Base-by-base conservation (phyloP, 2,113 vertebrate genomes). In the Progne subis region DNA sequence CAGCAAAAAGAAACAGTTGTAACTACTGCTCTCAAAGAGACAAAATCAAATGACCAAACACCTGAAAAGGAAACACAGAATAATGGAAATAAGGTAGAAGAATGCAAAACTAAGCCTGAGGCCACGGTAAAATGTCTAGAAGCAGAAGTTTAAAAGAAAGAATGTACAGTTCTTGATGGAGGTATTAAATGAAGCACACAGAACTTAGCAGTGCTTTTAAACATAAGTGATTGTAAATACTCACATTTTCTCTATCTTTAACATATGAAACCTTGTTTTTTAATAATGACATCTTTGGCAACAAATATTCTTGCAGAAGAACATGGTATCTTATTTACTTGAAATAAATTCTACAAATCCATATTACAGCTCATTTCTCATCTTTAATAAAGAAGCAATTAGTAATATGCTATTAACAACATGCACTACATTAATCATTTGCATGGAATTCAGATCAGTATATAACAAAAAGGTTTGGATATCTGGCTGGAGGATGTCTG, bases 21-120 rank as follows among this genome's bases (percentile, higher is more conserved):
- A 96, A 98, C 98, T 52, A 98, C 98, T 82, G 96, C 98, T 69
- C 98, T 98, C 71, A 98, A 98, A 87, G 98, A 98, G n/a, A 78
- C 96, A 34, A 96, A 97, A 31, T 74, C 88, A 21, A 91, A 96
- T 31, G 95, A 97, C 15, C 94, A 92, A 93, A 82, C 82, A 39
- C 26, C 85, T n/a, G 96, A 96, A 43, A 97, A 98, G 26, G 97
- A 98, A 94, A 69, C 92, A 78, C 97, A 95, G 39, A 97, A 96
- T 86, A 97, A 89, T 44, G 96, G 92, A 31, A 97, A 97, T 95
- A 97, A 90, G 8, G 23, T 65, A 86, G 98, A 97, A 94, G 97
- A 97, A 28, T 67, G 82, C 69, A 96, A 97, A 93, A 81, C 59
- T 74, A 96, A 95, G 61, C 79, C 90, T 34, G 96, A 97, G 46